Evolutionary conservation across 2,888 invertebrate genomes (phyloP), one percentile per base, ranked within the genome.

Genomic region (Eueremaeus valkanovi): DNA sequence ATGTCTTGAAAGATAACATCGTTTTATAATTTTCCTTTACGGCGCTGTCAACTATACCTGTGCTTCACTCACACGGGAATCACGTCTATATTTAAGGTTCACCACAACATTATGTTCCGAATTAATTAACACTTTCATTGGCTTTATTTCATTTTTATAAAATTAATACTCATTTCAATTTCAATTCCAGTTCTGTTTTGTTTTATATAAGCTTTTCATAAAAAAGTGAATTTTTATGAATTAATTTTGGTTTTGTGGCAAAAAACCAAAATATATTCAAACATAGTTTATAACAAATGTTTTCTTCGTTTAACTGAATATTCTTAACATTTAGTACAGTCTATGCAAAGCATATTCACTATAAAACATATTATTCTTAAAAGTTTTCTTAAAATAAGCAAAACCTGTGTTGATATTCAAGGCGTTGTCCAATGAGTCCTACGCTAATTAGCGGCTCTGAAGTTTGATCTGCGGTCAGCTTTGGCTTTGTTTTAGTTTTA

Each of bases 41-140:
- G 16, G 5, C 29, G 3, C 5, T 36, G 36, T 5, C 18, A 16
- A 3, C 11, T 45, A 45, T 45, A 9, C 63, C 31, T 9, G 2
- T 27, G 27, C 27, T 63, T 33, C 6, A 63, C 63, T 63, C 63
- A 63, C 63, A 63, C 63, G 63, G 63, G 63, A 63, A 63, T 63
- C n/a, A 33, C n/a, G 21, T 3, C 58, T 13, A 16, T 63, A 63
- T 33, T 63, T 63, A 63, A 63, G 63, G 63, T 63, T 6, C 29
- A 63, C 63, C 63, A 63, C 63, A 63, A 63, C 33, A 63, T 63
- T 63, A 63, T 63, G 63, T 63, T 33, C 16, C 31, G 27, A 63
- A 63, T 63, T 63, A 63, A 63, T 63, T 63, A 63, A 63, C 63
- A 63, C 63, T 63, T 63, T 63, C 33, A 9, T 27, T 58, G 24